Evolutionary conservation across 2,113 vertebrate genomes (phyloP), one percentile per base, ranked within the genome.

Genomic region (Phaethon lepturus): DNA sequence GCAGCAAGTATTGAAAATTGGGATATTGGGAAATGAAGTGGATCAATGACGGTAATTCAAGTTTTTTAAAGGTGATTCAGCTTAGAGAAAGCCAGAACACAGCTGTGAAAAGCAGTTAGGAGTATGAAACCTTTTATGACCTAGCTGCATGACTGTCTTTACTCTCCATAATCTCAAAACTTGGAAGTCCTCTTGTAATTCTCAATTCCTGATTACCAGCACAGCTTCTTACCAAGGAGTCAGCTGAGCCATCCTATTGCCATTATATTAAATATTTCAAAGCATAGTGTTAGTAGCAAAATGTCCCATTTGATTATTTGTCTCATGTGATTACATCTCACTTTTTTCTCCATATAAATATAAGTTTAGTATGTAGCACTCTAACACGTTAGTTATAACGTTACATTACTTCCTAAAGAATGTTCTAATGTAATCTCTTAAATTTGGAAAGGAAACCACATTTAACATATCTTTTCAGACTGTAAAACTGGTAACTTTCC

Each of bases 251-350:
- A 68, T 64, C 5, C 5, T 49, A 56, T 40, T 33, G 7, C 1
- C 38, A 26, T 86, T 75, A 33, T 50, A 64, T 25, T 49, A 42
- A 90, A n/a, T 53, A 79, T 75, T 79, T 92, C 64, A 55, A 88
- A 82, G 7, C 35, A 68, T 13, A 45, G 5, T 15, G 4, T 74
- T 55, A 75, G 15, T 11, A 66, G 15, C 58, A 78, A 84, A 81
- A 68, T 64, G 13, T 38, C 7, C 10, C 7, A 22, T 77, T 90
- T 87, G 38, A 62, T 77, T 86, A 64, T 79, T 85, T 85, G 8
- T 86, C 12, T 86, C 12, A 28, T 50, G 20, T 49, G 9, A 7
- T 63, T 89, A 87, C 18, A 79, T 55, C 6, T 88, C 10, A 42
- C 31, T 68, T 94, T 74, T 63, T 69, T 33, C 38, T 64, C 26